Evolutionary conservation across 2,797 vertebrate genomes (phyloP).

Genomic region (Tokudaia muenninki): DNA sequence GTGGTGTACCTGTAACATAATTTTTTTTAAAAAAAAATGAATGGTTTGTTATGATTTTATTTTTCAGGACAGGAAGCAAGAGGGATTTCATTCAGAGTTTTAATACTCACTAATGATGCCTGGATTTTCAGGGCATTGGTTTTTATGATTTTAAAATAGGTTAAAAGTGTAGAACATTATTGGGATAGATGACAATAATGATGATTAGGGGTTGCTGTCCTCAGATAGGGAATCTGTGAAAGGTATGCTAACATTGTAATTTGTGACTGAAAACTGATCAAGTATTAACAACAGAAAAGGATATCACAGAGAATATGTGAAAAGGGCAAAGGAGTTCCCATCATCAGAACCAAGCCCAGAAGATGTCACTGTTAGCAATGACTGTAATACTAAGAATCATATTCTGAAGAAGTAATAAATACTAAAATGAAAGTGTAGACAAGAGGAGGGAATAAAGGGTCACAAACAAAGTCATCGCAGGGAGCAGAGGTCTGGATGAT

Average conservation of each 20-base stretch:
- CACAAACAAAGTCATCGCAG: not conserved
- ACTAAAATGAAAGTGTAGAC: not conserved
- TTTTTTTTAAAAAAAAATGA: not conserved
- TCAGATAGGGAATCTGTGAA: not conserved
- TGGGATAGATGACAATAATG: not conserved
- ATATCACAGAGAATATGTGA: not conserved
- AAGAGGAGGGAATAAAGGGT: not conserved
- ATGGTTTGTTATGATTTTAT: not conserved
- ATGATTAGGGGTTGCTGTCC: not conserved
- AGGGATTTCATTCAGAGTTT: not conserved
- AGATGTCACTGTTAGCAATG: not conserved
- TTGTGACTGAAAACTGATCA: not conserved
- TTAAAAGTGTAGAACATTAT: constrained; percentile 16
- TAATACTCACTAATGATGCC: not conserved
- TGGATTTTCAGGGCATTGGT: not conserved
- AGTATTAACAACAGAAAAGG: not conserved
- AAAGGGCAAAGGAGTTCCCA: not conserved
- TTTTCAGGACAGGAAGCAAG: not conserved
- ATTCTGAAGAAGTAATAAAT: constrained; percentile 18
- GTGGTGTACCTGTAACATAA: not conserved
- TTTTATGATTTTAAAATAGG: not conserved
- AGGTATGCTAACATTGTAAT: constrained; percentile 11
- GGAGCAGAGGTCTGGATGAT: not conserved
- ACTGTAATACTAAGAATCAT: not conserved
- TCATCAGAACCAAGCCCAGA: not conserved